These are phyloP conservation scores for Poecilobothrus nobilitatus DNA, from an alignment of 2,888 invertebrate species.

Conservation along the genomic window DNA sequence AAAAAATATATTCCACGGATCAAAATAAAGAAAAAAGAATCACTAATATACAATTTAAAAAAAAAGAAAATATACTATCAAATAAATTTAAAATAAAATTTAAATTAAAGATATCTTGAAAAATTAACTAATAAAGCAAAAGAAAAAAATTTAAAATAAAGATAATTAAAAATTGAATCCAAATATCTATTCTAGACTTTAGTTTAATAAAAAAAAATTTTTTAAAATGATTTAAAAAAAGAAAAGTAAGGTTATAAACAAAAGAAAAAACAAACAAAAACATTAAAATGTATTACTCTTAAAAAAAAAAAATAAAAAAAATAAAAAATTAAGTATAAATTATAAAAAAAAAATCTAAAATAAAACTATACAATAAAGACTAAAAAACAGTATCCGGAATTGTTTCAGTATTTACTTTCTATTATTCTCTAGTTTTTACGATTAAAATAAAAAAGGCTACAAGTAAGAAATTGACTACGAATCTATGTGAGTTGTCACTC, in stretches of 20 bases:
- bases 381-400: background rate
- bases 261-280: too few relatives aligned
- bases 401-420: too few relatives aligned
- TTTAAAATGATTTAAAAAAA: background rate
- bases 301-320: background rate
- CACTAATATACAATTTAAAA: too few relatives aligned
- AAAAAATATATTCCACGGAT: too few relatives aligned
- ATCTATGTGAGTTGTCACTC: too few relatives aligned
- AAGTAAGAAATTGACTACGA: too few relatives aligned
- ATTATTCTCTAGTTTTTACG: too few relatives aligned
- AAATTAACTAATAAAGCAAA: background rate
- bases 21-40: too few relatives aligned
- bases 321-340: background rate
- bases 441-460: too few relatives aligned
- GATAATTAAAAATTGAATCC: background rate
- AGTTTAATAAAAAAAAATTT: background rate
- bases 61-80: too few relatives aligned
- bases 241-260: background rate
- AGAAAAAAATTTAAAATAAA: background rate
- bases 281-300: background rate
- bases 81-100: background rate
- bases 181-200: background rate
- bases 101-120: background rate
- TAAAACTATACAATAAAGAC: slow-evolving; percentile 3
- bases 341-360: background rate